Base-by-base conservation (phyloP, 2,113 vertebrate species). In the Salvator merianae region DNA sequence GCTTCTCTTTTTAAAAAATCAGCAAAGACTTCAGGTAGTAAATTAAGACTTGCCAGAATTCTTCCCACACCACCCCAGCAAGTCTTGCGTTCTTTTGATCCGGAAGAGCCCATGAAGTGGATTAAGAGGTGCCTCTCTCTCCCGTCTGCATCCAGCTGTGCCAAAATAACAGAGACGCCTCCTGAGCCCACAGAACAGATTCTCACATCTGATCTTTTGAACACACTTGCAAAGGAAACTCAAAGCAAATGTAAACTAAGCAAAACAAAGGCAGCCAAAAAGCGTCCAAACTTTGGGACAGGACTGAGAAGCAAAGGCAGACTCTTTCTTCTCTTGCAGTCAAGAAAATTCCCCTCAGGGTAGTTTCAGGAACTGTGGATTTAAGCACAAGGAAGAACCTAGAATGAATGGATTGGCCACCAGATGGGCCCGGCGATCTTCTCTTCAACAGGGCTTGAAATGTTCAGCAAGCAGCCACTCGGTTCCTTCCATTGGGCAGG, bases 1-100 rank as follows among this genome's bases (percentile, higher is more conserved):
- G 82, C 28, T n/a, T 74, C 16, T n/a, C 62, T 86, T 87, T 88
- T 68, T 70, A 66, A 3, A 66, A 32, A 69, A 82, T 77, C 81
- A 83, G 75, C 77, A 83, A 59, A 80, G 73, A 63, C 65, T 83
- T 20, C 70, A 90, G 88, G 84, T 89, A 93, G 88, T 88, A 93
- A 91, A 88, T 87, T 32, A 92, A 86, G 86, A 77, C 88, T 87
- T 6, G 53, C 50, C 86, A 55, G 76, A 75, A 81, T 80, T 75
- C 83, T 85, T 85, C 30, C 9, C 62, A 26, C 32, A 62, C 88
- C 88, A 79, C 4, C 2, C 78, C 63, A n/a, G 38, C 14, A 70
- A 80, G 43, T 6, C 36, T 22, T 0, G 71, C 32, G 83, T 53
- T 53, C 34, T 71, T 84, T 79, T 79, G 30, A 6, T 8, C 72